These are phyloP conservation scores for Ctenodactylus gundi DNA, from an alignment of 2,113 vertebrate genomes.

Conservation along the genomic window DNA sequence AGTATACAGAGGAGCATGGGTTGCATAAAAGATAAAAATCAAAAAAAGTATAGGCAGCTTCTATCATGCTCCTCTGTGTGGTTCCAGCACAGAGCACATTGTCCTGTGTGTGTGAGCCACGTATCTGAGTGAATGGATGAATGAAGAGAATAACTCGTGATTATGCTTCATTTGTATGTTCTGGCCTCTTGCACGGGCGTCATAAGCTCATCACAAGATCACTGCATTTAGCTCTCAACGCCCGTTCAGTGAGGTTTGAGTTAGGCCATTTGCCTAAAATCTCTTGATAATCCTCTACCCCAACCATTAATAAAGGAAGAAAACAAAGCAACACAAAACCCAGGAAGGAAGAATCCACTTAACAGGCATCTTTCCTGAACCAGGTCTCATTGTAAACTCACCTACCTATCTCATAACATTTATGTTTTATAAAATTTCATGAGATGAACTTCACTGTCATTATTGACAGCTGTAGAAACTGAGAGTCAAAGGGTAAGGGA, in stretches of 20 bases:
- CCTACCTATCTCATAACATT: background rate
- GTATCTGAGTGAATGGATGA: background rate
- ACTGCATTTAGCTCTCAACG: background rate
- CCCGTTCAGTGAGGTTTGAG: background rate
- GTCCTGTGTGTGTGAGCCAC: rapidly evolving
- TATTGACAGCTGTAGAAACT: background rate
- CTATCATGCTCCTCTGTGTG: no score
- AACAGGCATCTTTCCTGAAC: background rate
- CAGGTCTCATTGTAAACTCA: background rate
- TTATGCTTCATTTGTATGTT: background rate
- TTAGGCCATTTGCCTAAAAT: background rate
- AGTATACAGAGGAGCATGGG: rapidly evolving
- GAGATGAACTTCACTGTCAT: background rate
- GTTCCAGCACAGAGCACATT: background rate
- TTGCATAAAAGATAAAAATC: background rate
- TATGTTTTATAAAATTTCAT: background rate
- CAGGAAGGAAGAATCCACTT: background rate
- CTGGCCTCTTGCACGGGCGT: background rate
- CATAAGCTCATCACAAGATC: background rate
- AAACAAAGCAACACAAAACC: no score
- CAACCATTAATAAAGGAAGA: background rate
- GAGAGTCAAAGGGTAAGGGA: background rate
- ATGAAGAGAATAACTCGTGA: no score
- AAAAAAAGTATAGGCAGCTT: background rate
- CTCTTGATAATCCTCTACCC: background rate